These are phyloP conservation scores for Isoperla grammatica DNA, from an alignment of 2,888 invertebrate species.

Conservation along the genomic window DNA sequence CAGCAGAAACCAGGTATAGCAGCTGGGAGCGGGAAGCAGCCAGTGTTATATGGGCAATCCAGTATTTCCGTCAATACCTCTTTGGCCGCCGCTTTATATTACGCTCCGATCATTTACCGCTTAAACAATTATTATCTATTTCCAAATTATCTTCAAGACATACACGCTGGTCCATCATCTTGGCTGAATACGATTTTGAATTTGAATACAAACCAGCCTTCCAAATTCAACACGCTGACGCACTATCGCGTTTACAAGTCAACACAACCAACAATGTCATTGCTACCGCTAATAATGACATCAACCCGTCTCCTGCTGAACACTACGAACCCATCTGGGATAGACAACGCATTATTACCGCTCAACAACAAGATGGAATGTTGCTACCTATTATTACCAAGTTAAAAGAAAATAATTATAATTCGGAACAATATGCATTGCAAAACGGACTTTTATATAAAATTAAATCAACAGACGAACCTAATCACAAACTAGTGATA, in stretches of 20 bases:
- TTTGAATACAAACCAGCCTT: constrained; percentile 15
- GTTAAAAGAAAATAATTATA: no score
- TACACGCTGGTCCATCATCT: constrained; percentile 15
- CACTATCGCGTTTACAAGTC: constrained; percentile 13
- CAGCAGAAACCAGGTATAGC: constrained; percentile 29
- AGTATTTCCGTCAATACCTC: constrained; percentile 29
- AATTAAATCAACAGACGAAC: not conserved
- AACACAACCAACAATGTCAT: no score
- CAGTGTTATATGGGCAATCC: no score
- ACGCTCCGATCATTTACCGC: constrained; percentile 27
- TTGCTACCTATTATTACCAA: no score
- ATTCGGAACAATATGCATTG: no score
- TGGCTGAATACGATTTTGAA: constrained; percentile 24
- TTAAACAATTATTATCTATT: constrained; percentile 25
- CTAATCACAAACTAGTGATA: constrained; percentile 17
- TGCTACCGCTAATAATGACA: no score
- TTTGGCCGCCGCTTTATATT: constrained; percentile 28
- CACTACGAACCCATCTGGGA: constrained; percentile 16
- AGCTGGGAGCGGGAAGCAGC: constrained; percentile 30
- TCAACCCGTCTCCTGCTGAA: not conserved
- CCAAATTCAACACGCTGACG: constrained; percentile 5
- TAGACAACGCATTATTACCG: not conserved
- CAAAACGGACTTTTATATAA: constrained; percentile 20
- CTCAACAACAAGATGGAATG: no score
- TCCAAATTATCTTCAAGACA: constrained; percentile 18